Conservation (phyloP, 2,797 vertebrate genomes). For the Periophthalmus magnuspinnatus region DNA sequence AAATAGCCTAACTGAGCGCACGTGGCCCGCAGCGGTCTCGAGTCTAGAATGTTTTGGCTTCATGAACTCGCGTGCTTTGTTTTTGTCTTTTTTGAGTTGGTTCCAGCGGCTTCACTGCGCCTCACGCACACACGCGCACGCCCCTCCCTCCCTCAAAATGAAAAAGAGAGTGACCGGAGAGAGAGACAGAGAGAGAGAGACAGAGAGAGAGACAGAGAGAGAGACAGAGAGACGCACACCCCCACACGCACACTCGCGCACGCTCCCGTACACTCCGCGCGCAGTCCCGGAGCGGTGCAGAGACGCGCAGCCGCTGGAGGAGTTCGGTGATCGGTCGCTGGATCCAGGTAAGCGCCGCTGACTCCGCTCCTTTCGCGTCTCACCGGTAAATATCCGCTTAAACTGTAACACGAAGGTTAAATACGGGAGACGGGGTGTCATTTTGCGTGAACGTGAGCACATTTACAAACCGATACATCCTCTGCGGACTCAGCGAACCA, state of each 20-base stretch:
- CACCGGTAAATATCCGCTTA: background rate
- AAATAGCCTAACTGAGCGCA: too few species aligned
- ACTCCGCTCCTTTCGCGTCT: background rate
- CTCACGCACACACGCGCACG: background rate
- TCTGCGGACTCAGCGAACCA: background rate
- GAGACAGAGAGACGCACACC: background rate
- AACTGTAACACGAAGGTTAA: background rate
- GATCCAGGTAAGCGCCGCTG: conserved; percentile 7
- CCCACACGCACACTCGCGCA: background rate
- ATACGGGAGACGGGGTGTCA: background rate
- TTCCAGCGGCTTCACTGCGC: conserved; percentile 5
- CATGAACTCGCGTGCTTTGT: background rate
- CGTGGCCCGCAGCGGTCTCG: background rate
- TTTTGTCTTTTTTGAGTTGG: background rate
- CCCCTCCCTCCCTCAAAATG: too few species aligned
- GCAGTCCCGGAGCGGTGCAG: background rate
- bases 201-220: background rate
- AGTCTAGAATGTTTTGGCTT: background rate
- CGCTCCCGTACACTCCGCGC: background rate
- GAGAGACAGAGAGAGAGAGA: too few species aligned
- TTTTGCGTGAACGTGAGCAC: too few species aligned
- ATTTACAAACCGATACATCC: background rate
- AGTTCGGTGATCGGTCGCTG: background rate
- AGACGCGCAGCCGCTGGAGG: background rate
- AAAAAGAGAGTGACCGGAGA: too few species aligned